phyloP scores from a whole-genome alignment of 2,888 invertebrate genomes.

The Microchrysa polita region DNA sequence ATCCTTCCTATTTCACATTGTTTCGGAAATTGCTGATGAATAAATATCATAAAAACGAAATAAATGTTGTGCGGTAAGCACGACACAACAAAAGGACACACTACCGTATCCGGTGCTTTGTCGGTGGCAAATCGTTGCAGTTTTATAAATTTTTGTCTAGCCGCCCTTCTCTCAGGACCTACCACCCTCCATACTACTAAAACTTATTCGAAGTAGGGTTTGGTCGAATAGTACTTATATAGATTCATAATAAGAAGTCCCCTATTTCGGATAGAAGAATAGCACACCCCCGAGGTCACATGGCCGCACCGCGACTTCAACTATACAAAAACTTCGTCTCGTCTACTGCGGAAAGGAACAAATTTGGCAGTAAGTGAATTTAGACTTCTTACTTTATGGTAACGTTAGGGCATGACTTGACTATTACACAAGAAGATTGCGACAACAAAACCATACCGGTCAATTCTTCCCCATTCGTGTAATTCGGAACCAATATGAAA shows the following conservation, averaged over 20 bases:
- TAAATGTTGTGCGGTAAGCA: conserved; percentile 3
- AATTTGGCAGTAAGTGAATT: conserved; percentile 35
- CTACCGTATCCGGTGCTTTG: conserved; percentile 32
- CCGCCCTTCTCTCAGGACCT: not conserved
- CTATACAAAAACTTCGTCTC: not conserved
- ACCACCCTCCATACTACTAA: no score
- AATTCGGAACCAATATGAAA: conserved; percentile 26
- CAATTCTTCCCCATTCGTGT: not conserved
- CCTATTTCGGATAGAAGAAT: not conserved
- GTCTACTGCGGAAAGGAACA: not conserved
- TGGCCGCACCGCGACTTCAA: not conserved
- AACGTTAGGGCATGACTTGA: conserved; percentile 16
- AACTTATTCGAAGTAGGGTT: not conserved
- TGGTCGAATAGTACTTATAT: not conserved
- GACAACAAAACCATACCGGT: not conserved
- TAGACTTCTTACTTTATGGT: conserved; percentile 8
- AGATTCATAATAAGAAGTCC: not conserved
- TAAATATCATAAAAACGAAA: conserved; percentile 43
- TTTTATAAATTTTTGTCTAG: conserved; percentile 41
- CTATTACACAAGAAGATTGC: not conserved
- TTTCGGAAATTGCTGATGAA: conserved; percentile 44
- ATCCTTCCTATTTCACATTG: conserved; percentile 25
- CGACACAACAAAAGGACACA: conserved; percentile 1
- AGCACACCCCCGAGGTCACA: no score
- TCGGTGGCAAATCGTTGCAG: conserved; percentile 36